Evolutionary conservation across 2,888 invertebrate species (phyloP), one percentile per base, ranked within the genome.

Genomic region (Sesia apiformis): DNA sequence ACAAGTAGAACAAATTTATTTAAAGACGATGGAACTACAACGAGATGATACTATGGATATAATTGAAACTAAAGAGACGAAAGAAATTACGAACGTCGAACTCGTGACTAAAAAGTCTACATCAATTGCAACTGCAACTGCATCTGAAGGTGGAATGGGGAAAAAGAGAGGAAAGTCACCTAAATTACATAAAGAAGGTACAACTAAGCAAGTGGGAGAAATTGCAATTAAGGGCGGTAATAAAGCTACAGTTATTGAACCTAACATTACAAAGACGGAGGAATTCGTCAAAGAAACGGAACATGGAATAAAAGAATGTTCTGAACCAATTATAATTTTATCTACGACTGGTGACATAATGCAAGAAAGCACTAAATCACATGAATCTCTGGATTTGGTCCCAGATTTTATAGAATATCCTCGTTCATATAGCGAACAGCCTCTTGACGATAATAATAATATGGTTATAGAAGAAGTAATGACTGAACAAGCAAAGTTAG

Each of bases 401-500:
- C 55, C 52, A 40, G 84, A 85, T 60, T 62, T 69, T 46, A 72
- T 88, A 23, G 73, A 80, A 23, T 74, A 81, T 51, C 78, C 84
- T 46, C 72, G 83, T 52, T 78, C 86, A 7, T 64, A 70, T 39
- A 88, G 85, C 58, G 80, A 85, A 58, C 75, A 78, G 57, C 53
- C 64, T 38, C 56, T 70, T 6, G 78, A 82, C 54, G 63, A 72
- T 56, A 81, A 82, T 57, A 88, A 85, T 52, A 86, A 83, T 56
- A 82, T 70, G 49, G 52, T 74, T 3, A 86, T 87, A 56, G 72
- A 74, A 64, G 87, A 88, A 70, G 67, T 87, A 41, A 65, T 65
- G 40, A 57, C 65, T 53, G 71, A 72, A 6, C 8, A 73, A 39
- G 38, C 61, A 0, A 72, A 69, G 55, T 58, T 70, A 53, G 62